phyloP scores from a whole-genome alignment of 1,140 invertebrate genomes.

The Habropoda laboriosa region DNA sequence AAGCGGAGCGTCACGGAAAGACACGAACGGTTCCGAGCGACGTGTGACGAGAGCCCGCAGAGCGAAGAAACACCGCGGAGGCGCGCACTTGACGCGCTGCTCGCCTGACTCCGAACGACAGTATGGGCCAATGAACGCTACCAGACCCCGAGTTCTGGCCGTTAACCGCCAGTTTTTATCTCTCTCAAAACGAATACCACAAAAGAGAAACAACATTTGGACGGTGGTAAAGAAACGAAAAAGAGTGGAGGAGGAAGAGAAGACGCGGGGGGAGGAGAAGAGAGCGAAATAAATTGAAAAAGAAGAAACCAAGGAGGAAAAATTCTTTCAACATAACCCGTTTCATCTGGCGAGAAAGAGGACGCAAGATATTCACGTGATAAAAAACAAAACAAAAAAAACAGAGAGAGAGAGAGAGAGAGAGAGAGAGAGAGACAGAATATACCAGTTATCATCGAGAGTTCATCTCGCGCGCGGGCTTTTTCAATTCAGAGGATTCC shows the following conservation, averaged over 20 bases:
- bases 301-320: too few relatives aligned
- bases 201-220: too few relatives aligned
- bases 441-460: too few relatives aligned
- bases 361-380: too few relatives aligned
- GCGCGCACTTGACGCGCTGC: conserved; percentile 64
- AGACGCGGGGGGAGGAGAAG: neutral
- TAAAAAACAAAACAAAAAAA: too few relatives aligned
- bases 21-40: conserved; percentile 69
- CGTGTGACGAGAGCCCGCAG: conserved; percentile 47
- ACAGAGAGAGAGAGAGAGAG: too few relatives aligned
- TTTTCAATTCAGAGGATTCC: too few relatives aligned
- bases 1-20: conserved; percentile 63
- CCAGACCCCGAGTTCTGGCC: neutral
- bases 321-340: too few relatives aligned
- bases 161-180: neutral
- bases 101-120: conserved; percentile 11
- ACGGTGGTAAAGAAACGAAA: neutral
- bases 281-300: neutral
- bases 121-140: conserved; percentile 15
- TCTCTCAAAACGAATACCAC: neutral
- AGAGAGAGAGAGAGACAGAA: too few relatives aligned
- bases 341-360: too few relatives aligned
- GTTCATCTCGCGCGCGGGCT: too few relatives aligned
- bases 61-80: conserved; percentile 57
- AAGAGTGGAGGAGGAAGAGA: neutral